These are phyloP conservation scores for Cephus pulcher DNA, from an alignment of 2,888 invertebrate genomes.

Conservation along the genomic window DNA sequence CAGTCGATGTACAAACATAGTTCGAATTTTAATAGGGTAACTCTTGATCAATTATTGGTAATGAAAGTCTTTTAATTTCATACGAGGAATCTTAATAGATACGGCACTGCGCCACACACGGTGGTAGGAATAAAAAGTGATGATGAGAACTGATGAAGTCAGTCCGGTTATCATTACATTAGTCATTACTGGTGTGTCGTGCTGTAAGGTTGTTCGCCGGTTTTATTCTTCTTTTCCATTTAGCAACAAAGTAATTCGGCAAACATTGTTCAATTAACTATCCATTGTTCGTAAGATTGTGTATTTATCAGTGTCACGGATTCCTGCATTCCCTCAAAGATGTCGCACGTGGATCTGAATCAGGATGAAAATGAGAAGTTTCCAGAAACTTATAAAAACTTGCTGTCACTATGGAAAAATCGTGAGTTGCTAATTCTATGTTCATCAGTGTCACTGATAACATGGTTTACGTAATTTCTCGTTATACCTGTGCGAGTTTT, in stretches of 20 bases:
- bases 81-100: neutral
- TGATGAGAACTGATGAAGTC: neutral
- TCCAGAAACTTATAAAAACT: slow-evolving; percentile 43
- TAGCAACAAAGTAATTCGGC: neutral
- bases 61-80: neutral
- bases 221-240: neutral
- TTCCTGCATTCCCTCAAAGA: slow-evolving; percentile 8
- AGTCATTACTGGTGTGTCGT: neutral
- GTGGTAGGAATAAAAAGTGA: neutral
- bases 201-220: neutral
- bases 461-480: neutral
- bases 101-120: neutral
- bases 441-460: neutral
- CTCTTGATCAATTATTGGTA: neutral
- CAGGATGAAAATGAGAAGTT: slow-evolving; percentile 29
- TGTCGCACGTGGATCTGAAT: slow-evolving; percentile 36
- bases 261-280: neutral
- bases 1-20: neutral
- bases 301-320: neutral
- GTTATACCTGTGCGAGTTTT: neutral
- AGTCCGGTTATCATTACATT: neutral
- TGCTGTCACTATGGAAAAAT: slow-evolving; percentile 48
- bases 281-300: neutral
- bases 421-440: slow-evolving; percentile 37
- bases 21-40: neutral